A percentile compares a stretch with the other conserved stretches of the same genome.
Evolutionary conservation across 2,888 invertebrate genomes (phyloP).

Genomic region (Watsonalla cultraria): DNA sequence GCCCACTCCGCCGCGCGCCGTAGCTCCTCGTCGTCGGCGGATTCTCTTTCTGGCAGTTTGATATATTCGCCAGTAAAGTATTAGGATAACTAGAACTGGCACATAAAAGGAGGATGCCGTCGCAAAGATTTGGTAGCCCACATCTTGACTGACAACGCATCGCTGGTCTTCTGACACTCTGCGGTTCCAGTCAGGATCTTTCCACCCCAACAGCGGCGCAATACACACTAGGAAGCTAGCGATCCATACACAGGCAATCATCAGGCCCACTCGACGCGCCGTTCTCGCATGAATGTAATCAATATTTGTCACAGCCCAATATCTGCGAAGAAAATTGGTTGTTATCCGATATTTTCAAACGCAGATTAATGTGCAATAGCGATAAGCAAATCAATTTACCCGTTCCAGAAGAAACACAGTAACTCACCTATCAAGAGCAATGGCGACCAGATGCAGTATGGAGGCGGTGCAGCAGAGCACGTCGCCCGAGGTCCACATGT

Average conservation of each 20-base stretch:
- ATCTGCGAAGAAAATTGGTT: constrained; percentile 67
- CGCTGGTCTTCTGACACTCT: constrained; percentile 81
- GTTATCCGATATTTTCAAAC: background rate
- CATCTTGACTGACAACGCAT: constrained; percentile 91
- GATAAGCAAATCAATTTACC: too few species aligned
- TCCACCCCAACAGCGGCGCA: constrained; percentile 93
- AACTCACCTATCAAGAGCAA: constrained; percentile 86
- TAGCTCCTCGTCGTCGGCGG: constrained; percentile 82
- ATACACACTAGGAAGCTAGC: constrained; percentile 91
- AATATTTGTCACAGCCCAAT: constrained; percentile 94
- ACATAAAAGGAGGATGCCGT: constrained; percentile 95
- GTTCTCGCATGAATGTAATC: constrained; percentile 93
- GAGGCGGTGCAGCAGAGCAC: constrained; percentile 94
- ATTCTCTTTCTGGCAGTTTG: constrained; percentile 93
- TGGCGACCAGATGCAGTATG: constrained; percentile 88
- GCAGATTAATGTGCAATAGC: too few species aligned
- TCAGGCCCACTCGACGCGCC: constrained; percentile 85
- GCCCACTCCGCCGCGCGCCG: constrained; percentile 66
- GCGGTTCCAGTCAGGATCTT: constrained; percentile 79
- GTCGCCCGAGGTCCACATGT: constrained; percentile 96
- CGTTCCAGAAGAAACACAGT: too few species aligned
- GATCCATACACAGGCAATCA: constrained; percentile 91
- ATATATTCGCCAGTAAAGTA: constrained; percentile 94
- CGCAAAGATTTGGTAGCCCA: constrained; percentile 91
- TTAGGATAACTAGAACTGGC: constrained; percentile 91